These are phyloP conservation scores for Moxostoma hubbsi DNA, from an alignment of 2,797 vertebrate species.

Conservation along the genomic window DNA sequence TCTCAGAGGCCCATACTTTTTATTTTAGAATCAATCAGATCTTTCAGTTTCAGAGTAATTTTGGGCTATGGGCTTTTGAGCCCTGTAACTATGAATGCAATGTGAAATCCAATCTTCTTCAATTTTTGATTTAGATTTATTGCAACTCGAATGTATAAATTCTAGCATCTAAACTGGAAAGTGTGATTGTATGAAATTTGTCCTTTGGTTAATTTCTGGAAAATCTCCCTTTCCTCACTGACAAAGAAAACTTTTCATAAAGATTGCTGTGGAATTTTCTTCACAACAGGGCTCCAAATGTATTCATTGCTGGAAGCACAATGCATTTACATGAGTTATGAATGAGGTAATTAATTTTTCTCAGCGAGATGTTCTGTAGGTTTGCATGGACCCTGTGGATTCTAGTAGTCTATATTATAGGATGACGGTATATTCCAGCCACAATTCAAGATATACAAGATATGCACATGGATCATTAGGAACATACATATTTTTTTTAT, in stretches of 20 bases:
- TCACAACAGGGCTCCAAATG: conserved; percentile 39
- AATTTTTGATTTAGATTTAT: conserved; percentile 40
- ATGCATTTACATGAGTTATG: conserved; percentile 40
- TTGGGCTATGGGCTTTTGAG: conserved; percentile 9
- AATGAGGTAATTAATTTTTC: conserved; percentile 43
- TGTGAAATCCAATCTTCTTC: conserved; percentile 40
- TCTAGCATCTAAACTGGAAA: conserved; percentile 20
- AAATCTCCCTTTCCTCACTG: conserved; percentile 5
- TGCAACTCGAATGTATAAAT: conserved; percentile 41
- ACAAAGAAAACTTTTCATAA: conserved; percentile 14
- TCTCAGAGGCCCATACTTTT: not conserved
- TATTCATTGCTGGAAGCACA: conserved; percentile 35
- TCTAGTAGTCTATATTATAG: not conserved
- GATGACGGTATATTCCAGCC: not conserved
- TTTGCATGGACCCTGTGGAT: not conserved
- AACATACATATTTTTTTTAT: too few species aligned
- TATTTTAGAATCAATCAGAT: conserved; percentile 19
- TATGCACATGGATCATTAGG: too few species aligned
- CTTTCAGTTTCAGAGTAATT: conserved; percentile 1
- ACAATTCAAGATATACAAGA: not conserved
- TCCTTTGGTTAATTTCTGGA: conserved; percentile 38
- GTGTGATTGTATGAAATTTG: conserved; percentile 19
- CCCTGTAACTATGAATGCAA: conserved; percentile 21
- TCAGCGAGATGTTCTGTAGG: conserved; percentile 1
- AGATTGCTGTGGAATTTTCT: conserved; percentile 42